Conservation (phyloP, 1,140 invertebrate genomes). For the Periplaneta americana region DNA sequence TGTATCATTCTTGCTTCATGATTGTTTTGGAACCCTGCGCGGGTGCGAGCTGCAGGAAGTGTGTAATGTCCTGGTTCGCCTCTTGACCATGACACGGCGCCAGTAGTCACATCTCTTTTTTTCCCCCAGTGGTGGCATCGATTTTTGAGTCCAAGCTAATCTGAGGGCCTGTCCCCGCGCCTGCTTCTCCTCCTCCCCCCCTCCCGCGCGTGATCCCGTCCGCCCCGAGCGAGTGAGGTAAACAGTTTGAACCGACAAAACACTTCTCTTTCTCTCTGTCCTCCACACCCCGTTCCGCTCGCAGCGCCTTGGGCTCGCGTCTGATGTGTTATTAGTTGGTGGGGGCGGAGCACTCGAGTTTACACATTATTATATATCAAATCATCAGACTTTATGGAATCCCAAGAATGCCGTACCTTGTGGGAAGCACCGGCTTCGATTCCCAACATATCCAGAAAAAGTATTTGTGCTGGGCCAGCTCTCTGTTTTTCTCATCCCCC, state of each 20-base stretch:
- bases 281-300: background rate
- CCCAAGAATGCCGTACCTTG: too few species aligned
- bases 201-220: background rate
- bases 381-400: too few species aligned
- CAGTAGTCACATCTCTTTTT: background rate
- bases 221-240: background rate
- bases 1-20: too few species aligned
- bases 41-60: too few species aligned
- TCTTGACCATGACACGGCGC: constrained; percentile 7
- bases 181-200: background rate
- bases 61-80: background rate
- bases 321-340: background rate
- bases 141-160: constrained; percentile 18
- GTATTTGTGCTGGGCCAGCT: too few species aligned
- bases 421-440: too few species aligned
- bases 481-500: too few species aligned
- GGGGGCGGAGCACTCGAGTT: too few species aligned
- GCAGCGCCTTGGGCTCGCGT: background rate
- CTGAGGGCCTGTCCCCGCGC: background rate
- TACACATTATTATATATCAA: too few species aligned
- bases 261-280: constrained; percentile 2
- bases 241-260: constrained; percentile 13
- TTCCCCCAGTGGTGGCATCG: constrained; percentile 8
- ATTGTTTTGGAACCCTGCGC: too few species aligned
- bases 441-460: too few species aligned